Evolutionary conservation across 2,113 vertebrate species (phyloP).

Genomic region (Piliocolobus tephrosceles): DNA sequence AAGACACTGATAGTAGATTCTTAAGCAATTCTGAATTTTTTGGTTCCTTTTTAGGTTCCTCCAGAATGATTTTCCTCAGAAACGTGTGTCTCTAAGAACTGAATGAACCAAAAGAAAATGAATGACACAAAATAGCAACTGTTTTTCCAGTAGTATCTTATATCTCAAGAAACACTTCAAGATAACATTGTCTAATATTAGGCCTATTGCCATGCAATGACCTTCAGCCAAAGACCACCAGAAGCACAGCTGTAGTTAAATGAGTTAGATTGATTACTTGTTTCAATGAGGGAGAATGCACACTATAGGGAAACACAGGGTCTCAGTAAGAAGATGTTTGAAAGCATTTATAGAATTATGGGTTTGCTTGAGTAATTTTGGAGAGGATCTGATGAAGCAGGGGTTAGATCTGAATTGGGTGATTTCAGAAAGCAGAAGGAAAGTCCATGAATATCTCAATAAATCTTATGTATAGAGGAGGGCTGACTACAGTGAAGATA

Average conservation of each 20-base stretch:
- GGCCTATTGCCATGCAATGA: neutral
- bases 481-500: neutral
- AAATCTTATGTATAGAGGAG: neutral
- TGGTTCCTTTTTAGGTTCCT: conserved; percentile 31
- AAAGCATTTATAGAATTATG: neutral
- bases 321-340: neutral
- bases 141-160: neutral
- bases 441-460: neutral
- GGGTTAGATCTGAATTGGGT: neutral
- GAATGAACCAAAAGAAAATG: conserved; percentile 21
- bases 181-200: neutral
- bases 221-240: neutral
- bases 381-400: neutral
- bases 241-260: neutral
- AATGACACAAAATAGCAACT: neutral
- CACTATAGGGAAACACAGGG: neutral
- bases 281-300: neutral
- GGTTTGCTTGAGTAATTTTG: neutral
- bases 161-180: neutral
- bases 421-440: neutral
- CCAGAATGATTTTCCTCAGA: conserved; percentile 22
- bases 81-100: neutral
- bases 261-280: neutral
- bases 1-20: conserved; percentile 81
- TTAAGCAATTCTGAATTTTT: conserved; percentile 60